Percentiles rank a stretch among this genome's conserved stretches.
phyloP scores from a whole-genome alignment of 2,888 invertebrate genomes.

The Oxycera nigricornis region DNA sequence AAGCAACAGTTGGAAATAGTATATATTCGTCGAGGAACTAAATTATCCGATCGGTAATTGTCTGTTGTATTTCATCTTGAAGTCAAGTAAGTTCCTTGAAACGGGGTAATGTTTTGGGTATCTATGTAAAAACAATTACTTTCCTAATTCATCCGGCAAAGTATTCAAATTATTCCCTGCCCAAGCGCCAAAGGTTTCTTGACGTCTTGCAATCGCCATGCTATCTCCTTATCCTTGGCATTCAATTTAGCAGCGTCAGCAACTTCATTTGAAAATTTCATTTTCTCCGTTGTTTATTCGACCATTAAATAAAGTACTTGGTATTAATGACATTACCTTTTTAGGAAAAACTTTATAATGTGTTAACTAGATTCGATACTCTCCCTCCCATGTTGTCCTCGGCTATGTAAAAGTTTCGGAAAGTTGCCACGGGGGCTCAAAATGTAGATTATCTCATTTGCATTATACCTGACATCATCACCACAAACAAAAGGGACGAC shows the following conservation, averaged over 20 bases:
- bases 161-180: no score
- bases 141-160: no score
- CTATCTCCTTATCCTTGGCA: no score
- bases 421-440: slow-evolving; percentile 20
- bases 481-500: not conserved
- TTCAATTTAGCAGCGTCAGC: not conserved
- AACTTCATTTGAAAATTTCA: slow-evolving; percentile 18
- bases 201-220: no score
- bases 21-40: no score
- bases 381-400: not conserved
- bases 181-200: no score
- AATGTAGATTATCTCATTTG: slow-evolving; percentile 34
- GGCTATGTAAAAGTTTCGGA: not conserved
- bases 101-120: no score
- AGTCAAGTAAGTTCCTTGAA: no score
- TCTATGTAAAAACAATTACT: no score
- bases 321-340: slow-evolving; percentile 18
- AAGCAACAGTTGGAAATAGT: no score
- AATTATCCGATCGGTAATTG: no score
- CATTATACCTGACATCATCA: slow-evolving; percentile 19
- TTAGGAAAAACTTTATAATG: slow-evolving; percentile 34
- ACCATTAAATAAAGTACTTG: slow-evolving; percentile 6
- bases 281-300: not conserved
- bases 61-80: no score
- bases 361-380: slow-evolving; percentile 14